Conservation (phyloP, 2,888 invertebrate species). For the Glaucopsyche alexis region DNA sequence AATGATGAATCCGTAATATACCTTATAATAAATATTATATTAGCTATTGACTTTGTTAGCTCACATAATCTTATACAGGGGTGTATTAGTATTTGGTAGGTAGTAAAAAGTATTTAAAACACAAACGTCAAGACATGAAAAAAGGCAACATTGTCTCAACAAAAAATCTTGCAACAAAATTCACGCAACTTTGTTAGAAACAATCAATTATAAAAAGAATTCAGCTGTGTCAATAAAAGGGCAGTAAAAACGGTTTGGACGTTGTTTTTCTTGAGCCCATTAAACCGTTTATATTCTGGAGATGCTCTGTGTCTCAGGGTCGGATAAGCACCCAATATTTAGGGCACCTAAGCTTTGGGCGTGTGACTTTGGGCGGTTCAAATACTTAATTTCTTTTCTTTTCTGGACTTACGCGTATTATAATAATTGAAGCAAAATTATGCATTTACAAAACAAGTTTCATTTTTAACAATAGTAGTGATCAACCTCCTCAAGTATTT, state of each 20-base stretch:
- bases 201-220: conserved; percentile 18
- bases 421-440: neutral
- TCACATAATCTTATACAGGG: no score
- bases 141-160: neutral
- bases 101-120: no score
- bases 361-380: neutral
- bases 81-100: no score
- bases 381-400: neutral
- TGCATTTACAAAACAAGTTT: neutral
- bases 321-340: neutral
- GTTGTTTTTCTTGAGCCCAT: conserved; percentile 19
- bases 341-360: neutral
- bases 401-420: no score
- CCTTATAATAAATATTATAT: no score
- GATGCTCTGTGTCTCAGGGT: conserved; percentile 9
- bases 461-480: no score
- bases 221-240: conserved; percentile 20
- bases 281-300: conserved; percentile 24
- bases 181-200: conserved; percentile 12
- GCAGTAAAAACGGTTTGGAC: conserved; percentile 4
- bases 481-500: no score
- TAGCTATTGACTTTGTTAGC: no score
- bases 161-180: neutral
- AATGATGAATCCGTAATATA: no score
- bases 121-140: neutral